phyloP scores from a whole-genome alignment of 2,797 vertebrate species.

The Micrastur ruficollis region DNA sequence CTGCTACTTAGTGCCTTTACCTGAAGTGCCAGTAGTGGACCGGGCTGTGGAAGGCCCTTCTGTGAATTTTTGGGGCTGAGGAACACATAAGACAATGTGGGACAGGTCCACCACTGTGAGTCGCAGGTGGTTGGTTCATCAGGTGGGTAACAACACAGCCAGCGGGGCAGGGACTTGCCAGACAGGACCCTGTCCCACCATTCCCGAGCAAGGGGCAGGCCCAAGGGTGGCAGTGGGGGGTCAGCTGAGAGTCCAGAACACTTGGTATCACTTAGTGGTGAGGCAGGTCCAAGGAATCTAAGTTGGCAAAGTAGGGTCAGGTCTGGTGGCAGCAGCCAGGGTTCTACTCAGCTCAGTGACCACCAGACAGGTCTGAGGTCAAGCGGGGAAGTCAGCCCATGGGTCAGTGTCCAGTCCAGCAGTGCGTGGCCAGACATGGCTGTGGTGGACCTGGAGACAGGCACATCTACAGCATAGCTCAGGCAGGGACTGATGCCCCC shows the following conservation, averaged over 20 bases:
- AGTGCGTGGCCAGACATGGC: background rate
- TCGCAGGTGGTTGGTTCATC: background rate
- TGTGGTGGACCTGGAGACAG: background rate
- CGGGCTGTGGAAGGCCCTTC: background rate
- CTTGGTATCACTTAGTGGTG: background rate
- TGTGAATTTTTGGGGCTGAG: background rate
- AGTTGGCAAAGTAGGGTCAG: background rate
- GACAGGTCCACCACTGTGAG: fast-evolving
- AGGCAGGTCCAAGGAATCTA: background rate
- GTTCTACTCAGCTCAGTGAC: background rate
- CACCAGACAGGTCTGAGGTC: background rate
- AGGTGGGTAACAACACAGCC: background rate
- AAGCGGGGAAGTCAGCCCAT: background rate
- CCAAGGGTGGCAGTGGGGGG: fast-evolving
- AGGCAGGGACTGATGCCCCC: background rate
- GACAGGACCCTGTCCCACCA: fast-evolving
- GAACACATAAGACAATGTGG: fast-evolving
- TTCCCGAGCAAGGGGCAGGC: background rate
- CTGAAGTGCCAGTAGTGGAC: background rate
- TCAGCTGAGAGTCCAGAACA: background rate
- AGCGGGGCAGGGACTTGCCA: background rate
- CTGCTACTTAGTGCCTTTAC: background rate
- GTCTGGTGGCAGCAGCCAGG: background rate
- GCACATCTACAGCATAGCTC: background rate
- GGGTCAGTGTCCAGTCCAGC: background rate